A percentile compares a stretch with the other conserved stretches of the same genome.
Conservation (phyloP, 2,888 invertebrate species). For the Girardia tigrina region DNA sequence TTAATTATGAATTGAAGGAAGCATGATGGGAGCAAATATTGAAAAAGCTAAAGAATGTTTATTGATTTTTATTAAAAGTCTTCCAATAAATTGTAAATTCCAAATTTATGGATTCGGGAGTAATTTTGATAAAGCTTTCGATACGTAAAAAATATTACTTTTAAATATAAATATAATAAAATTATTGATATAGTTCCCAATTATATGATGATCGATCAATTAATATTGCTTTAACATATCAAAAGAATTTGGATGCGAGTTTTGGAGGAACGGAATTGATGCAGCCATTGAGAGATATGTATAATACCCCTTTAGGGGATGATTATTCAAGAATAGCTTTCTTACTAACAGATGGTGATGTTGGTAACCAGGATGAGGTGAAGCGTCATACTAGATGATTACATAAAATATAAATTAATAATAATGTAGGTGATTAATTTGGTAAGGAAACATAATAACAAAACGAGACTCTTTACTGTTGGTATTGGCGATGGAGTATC, state of each 20-base stretch:
- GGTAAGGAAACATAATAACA: background rate
- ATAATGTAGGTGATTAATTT: conserved; percentile 12
- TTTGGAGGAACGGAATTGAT: conserved; percentile 46
- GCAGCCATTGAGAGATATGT: conserved; percentile 41
- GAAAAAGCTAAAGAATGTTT: conserved; percentile 41
- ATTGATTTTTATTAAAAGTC: conserved; percentile 42
- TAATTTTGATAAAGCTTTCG: background rate
- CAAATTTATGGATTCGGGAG: conserved; percentile 42
- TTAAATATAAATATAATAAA: background rate
- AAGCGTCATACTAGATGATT: no score
- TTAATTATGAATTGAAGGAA: no score
- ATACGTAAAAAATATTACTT: no score
- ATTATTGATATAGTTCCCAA: conserved; percentile 37
- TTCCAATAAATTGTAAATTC: conserved; percentile 41
- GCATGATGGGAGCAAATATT: conserved; percentile 41
- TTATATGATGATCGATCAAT: conserved; percentile 41
- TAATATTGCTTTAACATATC: conserved; percentile 38
- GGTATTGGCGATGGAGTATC: conserved; percentile 47
- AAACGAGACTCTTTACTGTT: conserved; percentile 41
- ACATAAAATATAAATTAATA: no score
- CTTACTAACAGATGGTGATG: conserved; percentile 48
- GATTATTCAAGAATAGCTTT: conserved; percentile 43
- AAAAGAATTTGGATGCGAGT: conserved; percentile 41
- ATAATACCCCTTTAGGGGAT: conserved; percentile 27
- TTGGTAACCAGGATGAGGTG: conserved; percentile 43